Evolutionary conservation across 2,797 vertebrate species (phyloP).

Genomic region (Champsocephalus gunnari): DNA sequence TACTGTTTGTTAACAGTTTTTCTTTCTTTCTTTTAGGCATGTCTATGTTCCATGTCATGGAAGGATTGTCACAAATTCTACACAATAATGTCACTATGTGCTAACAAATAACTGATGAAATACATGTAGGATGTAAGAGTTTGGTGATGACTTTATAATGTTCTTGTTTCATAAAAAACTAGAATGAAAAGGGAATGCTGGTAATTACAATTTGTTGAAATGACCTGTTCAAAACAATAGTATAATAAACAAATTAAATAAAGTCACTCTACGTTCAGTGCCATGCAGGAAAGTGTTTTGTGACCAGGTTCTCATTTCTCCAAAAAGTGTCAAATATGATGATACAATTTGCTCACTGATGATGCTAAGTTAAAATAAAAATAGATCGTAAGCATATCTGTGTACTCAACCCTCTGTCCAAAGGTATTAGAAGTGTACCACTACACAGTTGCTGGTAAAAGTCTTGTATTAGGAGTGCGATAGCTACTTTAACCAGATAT

Average conservation of each 20-base stretch:
- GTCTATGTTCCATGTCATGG: slow-evolving; percentile 27
- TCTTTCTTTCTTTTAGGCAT: slow-evolving; percentile 27
- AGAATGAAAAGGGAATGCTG: slow-evolving; percentile 22
- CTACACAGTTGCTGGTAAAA: not conserved
- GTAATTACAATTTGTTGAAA: slow-evolving; percentile 11
- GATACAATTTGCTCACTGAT: slow-evolving; percentile 17
- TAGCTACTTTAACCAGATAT: slow-evolving; percentile 4
- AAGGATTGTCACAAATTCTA: slow-evolving; percentile 73
- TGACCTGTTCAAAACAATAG: slow-evolving; percentile 36
- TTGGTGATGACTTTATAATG: slow-evolving; percentile 14
- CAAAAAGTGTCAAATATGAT: slow-evolving; percentile 36
- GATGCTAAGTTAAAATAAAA: slow-evolving; percentile 16
- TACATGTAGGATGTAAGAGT: slow-evolving; percentile 20
- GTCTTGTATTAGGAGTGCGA: not conserved
- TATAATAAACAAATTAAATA: not conserved
- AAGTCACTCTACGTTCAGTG: slow-evolving; percentile 50
- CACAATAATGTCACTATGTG: slow-evolving; percentile 50
- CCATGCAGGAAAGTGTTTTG: slow-evolving; percentile 55
- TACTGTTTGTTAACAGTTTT: slow-evolving; percentile 19
- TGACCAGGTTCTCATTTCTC: slow-evolving; percentile 18
- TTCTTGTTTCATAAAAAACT: slow-evolving; percentile 41
- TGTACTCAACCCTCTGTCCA: slow-evolving; percentile 5
- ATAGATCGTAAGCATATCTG: slow-evolving; percentile 20
- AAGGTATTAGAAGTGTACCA: slow-evolving; percentile 6
- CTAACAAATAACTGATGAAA: slow-evolving; percentile 35